phyloP scores from a whole-genome alignment of 2,888 invertebrate species.

The Callyntrura guangdongensis region DNA sequence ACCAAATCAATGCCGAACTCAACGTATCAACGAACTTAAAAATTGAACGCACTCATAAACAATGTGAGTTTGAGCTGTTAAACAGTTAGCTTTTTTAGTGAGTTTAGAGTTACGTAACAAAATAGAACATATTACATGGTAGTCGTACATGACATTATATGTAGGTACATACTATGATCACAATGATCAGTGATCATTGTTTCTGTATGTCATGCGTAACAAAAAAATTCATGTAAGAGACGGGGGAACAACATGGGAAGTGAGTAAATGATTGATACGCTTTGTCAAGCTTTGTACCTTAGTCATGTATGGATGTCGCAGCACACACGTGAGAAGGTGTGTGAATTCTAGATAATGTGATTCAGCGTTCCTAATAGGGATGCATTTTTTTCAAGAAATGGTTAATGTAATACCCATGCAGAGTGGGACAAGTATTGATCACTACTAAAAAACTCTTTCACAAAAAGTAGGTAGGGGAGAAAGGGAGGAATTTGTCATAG shows the following conservation, averaged over 20 bases:
- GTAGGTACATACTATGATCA: background rate
- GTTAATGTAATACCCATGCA: background rate
- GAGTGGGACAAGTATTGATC: background rate
- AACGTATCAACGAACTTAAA: background rate
- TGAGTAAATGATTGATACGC: slow-evolving; percentile 50
- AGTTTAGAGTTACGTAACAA: slow-evolving; percentile 5
- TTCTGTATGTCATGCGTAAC: slow-evolving; percentile 12
- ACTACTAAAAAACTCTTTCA: background rate
- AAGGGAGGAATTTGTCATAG: background rate
- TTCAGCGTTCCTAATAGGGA: background rate
- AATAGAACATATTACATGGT: background rate
- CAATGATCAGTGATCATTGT: background rate
- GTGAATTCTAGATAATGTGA: background rate
- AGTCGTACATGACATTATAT: slow-evolving; percentile 5
- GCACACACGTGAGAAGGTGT: slow-evolving; percentile 21
- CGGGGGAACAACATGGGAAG: slow-evolving; percentile 25
- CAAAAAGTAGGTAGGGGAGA: background rate
- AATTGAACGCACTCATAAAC: background rate
- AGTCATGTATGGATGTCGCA: background rate
- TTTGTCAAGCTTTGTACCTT: slow-evolving; percentile 21
- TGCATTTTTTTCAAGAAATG: slow-evolving; percentile 12
- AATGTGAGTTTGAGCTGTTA: background rate
- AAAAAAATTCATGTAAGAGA: background rate
- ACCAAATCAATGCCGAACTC: background rate
- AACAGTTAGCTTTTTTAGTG: background rate